Evolutionary conservation across 1,140 invertebrate species (phyloP).

Genomic region (Drosophila pseudoobscura): DNA sequence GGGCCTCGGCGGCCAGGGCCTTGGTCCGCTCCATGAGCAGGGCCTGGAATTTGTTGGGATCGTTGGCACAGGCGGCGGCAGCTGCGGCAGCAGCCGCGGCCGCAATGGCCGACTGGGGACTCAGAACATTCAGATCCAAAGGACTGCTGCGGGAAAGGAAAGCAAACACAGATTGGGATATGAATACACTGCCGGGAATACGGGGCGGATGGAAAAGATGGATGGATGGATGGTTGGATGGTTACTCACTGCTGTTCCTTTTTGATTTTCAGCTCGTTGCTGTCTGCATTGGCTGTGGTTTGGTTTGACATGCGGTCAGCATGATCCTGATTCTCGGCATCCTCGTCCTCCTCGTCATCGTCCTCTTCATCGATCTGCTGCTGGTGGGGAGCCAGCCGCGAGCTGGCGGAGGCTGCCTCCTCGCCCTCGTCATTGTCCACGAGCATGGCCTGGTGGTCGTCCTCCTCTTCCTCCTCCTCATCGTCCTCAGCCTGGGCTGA

Average conservation of each 20-base stretch:
- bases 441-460: constrained; percentile 32
- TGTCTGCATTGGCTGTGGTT: constrained; percentile 28
- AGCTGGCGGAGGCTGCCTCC: constrained; percentile 4
- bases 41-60: constrained; percentile 90
- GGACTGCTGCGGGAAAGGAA: constrained; percentile 54
- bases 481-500: constrained; percentile 26
- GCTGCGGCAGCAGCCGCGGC: constrained; percentile 76
- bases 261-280: constrained; percentile 78
- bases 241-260: constrained; percentile 81
- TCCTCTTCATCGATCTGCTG: constrained; percentile 11
- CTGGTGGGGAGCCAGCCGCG: constrained; percentile 1
- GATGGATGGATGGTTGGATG: not conserved
- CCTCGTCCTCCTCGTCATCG: constrained; percentile 35
- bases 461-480: constrained; percentile 41
- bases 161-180: not conserved
- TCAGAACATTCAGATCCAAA: constrained; percentile 76
- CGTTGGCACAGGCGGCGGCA: constrained; percentile 79
- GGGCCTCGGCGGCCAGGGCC: constrained; percentile 85
- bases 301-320: constrained; percentile 24
- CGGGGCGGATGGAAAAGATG: too few relatives aligned
- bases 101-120: constrained; percentile 75
- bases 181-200: too few relatives aligned
- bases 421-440: constrained; percentile 27
- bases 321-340: constrained; percentile 28
- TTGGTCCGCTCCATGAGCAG: constrained; percentile 91